A percentile compares a stretch with the other conserved stretches of the same genome.
phyloP scores from a whole-genome alignment of 2,113 vertebrate genomes.

The Amia ocellicauda region DNA sequence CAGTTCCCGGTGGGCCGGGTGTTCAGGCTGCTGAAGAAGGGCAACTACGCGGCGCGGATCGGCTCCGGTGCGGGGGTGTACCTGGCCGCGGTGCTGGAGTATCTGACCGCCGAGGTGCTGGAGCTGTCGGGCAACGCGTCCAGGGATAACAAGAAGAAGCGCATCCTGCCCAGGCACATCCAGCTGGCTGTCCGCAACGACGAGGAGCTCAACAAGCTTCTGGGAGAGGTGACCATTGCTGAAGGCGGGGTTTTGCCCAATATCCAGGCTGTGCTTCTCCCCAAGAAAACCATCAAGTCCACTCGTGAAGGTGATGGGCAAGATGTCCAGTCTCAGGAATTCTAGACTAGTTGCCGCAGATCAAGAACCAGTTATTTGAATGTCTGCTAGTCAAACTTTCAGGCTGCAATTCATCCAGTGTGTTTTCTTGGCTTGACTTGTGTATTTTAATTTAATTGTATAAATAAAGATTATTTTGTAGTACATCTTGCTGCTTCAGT shows the following conservation, averaged over 20 bases:
- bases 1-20: slow-evolving; percentile 65
- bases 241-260: slow-evolving; percentile 69
- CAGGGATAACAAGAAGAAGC: slow-evolving; percentile 66
- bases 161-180: slow-evolving; percentile 66
- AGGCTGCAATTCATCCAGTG: too few relatives aligned
- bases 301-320: neutral
- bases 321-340: too few relatives aligned
- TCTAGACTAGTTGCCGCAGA: too few relatives aligned
- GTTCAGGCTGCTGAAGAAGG: slow-evolving; percentile 58
- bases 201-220: slow-evolving; percentile 72
- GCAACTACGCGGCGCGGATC: slow-evolving; percentile 61
- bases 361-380: too few relatives aligned
- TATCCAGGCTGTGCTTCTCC: slow-evolving; percentile 60
- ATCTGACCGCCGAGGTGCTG: slow-evolving; percentile 58
- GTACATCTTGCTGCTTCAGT: too few relatives aligned
- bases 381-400: too few relatives aligned
- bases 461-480: too few relatives aligned
- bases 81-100: slow-evolving; percentile 43
- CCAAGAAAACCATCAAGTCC: slow-evolving; percentile 54
- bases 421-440: too few relatives aligned
- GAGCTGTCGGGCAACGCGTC: slow-evolving; percentile 65
- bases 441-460: too few relatives aligned
- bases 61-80: slow-evolving; percentile 52
- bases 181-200: slow-evolving; percentile 72
- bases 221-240: slow-evolving; percentile 67